Base-by-base conservation (phyloP, 2,797 vertebrate species). In the Malacoraja senta region DNA sequence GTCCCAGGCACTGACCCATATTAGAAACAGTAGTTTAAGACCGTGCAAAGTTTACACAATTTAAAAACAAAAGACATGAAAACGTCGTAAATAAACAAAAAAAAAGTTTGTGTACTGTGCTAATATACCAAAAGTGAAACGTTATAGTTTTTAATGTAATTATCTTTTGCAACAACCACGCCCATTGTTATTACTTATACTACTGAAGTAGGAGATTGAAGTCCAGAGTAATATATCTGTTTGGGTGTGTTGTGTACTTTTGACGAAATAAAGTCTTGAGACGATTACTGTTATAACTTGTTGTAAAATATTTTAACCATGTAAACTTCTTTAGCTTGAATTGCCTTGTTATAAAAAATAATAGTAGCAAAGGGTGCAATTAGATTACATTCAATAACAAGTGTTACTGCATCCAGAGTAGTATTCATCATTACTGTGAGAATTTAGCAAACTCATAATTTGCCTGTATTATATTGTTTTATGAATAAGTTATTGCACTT, bases 401-500 rank as follows among this genome's bases (percentile, higher is more conserved):
- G 63, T 53, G 90, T 53, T 92, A 74, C 93, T 91, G 95, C 95
- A 94, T 32, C 68, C 94, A 94, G 94, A 93, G 94, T 96, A 96
- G 95, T 96, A 96, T 93, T 94, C 95, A 95, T 95, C 95, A 95
- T 95, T 95, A 95, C 90, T 97, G 96, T 95, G 95, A 95, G 94
- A 94, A 95, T 94, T 94, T 96, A 95, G 95, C 95, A 96, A 95
- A 95, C 94, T 94, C 94, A 96, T 84, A 76, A 76, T 94, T 93
- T 63, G 35, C 93, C 29, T 76, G 35, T 35, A 68, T 19, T 65
- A 95, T 96, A 96, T 96, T 97, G 95, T 96, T 96, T 94, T 95
- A 95, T 94, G 94, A 96, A 95, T 98, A 98, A 98, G 96, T 98
- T 98, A 98, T 98, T 98, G 97, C 96, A 97, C 95, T 97, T 97